phyloP scores from a whole-genome alignment of 2,113 vertebrate species.

The Rhizomys pruinosus region DNA sequence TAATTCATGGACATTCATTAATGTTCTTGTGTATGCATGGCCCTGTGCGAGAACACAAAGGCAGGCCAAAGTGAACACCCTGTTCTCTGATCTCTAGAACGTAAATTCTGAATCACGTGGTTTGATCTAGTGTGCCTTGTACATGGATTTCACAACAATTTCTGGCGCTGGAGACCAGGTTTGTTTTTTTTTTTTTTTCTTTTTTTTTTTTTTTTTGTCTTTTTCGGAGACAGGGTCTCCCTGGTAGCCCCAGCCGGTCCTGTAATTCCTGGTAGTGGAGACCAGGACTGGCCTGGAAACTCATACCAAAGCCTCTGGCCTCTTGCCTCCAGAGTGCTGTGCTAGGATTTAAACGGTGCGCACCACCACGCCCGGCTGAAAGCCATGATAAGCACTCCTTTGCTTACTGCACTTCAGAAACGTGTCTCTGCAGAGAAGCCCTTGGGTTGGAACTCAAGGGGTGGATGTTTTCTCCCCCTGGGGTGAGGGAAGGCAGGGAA shows the following conservation, averaged over 20 bases:
- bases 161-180: neutral
- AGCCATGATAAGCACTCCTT: too few species aligned
- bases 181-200: too few species aligned
- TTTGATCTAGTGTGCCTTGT: neutral
- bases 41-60: neutral
- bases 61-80: neutral
- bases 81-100: neutral
- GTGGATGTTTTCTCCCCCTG: neutral
- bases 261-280: too few species aligned
- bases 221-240: too few species aligned
- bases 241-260: too few species aligned
- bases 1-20: slow-evolving; percentile 8
- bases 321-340: too few species aligned
- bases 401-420: slow-evolving; percentile 40
- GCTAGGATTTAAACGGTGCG: too few species aligned
- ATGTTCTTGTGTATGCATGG: neutral
- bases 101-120: neutral
- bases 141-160: slow-evolving; percentile 48
- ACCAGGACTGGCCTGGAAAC: too few species aligned
- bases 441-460: neutral
- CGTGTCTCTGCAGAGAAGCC: slow-evolving; percentile 7
- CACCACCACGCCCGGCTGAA: too few species aligned
- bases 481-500: slow-evolving; percentile 29
- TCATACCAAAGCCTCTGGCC: too few species aligned
- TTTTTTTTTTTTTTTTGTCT: too few species aligned